Evolutionary conservation across 2,888 invertebrate genomes (phyloP).

Genomic region (Arrhopalites spinosus): DNA sequence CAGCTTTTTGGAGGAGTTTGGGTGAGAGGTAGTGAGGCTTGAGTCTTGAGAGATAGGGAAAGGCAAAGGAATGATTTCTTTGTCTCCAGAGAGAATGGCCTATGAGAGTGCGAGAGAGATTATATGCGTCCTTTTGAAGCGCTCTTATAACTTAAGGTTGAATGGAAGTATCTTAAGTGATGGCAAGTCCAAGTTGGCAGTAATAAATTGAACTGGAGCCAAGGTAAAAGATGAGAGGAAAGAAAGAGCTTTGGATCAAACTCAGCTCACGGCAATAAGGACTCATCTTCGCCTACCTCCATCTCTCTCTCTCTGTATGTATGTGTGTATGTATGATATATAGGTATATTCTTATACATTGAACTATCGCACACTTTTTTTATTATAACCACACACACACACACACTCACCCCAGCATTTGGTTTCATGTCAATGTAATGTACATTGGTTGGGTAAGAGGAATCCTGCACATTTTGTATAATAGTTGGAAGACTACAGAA

Average conservation of each 20-base stretch:
- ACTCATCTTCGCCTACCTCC: constrained; percentile 29
- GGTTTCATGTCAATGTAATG: background rate
- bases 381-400: background rate
- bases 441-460: too few relatives aligned
- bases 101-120: background rate
- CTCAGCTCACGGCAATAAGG: constrained; percentile 37
- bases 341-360: too few relatives aligned
- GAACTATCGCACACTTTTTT: background rate
- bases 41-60: constrained; percentile 9
- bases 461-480: too few relatives aligned
- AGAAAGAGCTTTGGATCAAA: constrained; percentile 38
- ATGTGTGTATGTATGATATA: background rate
- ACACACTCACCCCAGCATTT: background rate
- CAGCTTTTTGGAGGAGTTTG: too few relatives aligned
- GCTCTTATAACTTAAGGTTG: background rate
- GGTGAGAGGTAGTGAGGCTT: background rate
- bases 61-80: constrained; percentile 29
- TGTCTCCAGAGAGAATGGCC: constrained; percentile 27
- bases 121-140: background rate
- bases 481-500: too few relatives aligned
- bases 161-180: constrained; percentile 15
- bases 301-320: background rate
- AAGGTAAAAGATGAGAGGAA: constrained; percentile 42
- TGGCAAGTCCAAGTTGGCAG: constrained; percentile 35
- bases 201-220: constrained; percentile 47